A percentile compares a stretch with the other conserved stretches of the same genome.
Evolutionary conservation across 2,888 invertebrate species (phyloP).

Genomic region (Leucophenga maculata): DNA sequence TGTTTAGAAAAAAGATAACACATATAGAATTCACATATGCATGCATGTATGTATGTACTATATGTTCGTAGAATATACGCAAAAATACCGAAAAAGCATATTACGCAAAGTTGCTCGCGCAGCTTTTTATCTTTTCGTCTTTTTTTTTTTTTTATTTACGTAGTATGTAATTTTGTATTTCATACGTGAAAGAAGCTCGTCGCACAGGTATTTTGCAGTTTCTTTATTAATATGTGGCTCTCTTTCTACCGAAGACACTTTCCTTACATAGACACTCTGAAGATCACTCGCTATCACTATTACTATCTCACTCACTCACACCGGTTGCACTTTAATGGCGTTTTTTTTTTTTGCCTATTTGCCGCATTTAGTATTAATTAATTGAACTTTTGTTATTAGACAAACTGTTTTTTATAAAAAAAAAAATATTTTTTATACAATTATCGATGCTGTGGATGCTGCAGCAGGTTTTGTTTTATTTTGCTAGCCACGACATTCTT

Average conservation of each 20-base stretch:
- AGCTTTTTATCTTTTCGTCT: slow-evolving; percentile 34
- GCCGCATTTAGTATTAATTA: too few relatives aligned
- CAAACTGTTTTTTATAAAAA: too few relatives aligned
- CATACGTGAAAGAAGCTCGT: slow-evolving; percentile 24
- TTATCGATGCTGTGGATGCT: too few relatives aligned
- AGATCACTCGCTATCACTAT: too few relatives aligned
- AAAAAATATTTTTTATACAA: too few relatives aligned
- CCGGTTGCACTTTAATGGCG: slow-evolving; percentile 61
- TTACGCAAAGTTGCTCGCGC: slow-evolving; percentile 51
- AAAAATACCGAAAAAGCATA: neutral
- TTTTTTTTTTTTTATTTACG: neutral
- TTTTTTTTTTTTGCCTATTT: slow-evolving; percentile 28
- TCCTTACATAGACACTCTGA: too few relatives aligned
- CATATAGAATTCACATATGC: neutral
- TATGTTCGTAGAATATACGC: neutral
- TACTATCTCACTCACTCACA: slow-evolving; percentile 22
- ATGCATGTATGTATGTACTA: neutral
- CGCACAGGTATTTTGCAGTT: slow-evolving; percentile 18
- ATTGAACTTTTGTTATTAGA: too few relatives aligned
- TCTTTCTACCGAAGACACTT: neutral
- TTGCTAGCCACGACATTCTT: too few relatives aligned
- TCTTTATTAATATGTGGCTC: slow-evolving; percentile 20
- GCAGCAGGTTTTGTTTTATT: too few relatives aligned
- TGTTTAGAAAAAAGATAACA: slow-evolving; percentile 32
- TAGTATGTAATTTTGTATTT: too few relatives aligned